Evolutionary conservation across 2,888 invertebrate genomes (phyloP).

Genomic region (Nudaria mundana): DNA sequence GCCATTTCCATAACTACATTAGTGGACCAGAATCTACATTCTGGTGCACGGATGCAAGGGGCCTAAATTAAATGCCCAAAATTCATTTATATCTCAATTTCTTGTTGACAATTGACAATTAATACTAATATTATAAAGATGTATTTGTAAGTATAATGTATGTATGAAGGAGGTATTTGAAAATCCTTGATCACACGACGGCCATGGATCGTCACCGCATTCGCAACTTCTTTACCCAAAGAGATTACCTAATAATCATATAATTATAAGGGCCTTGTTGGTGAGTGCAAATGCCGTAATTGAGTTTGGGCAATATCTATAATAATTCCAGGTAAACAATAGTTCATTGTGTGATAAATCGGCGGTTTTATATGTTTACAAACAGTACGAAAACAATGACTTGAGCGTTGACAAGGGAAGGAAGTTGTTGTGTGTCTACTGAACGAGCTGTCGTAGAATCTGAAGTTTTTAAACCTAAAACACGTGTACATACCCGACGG

Average conservation of each 20-base stretch:
- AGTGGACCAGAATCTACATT: no score
- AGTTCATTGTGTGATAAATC: slow-evolving; percentile 63
- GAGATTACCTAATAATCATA: neutral
- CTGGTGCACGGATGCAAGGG: no score
- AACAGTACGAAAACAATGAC: slow-evolving; percentile 55
- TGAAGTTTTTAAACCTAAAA: neutral
- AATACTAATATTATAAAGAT: no score
- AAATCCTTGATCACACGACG: no score
- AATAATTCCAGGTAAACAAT: slow-evolving; percentile 53
- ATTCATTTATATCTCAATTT: no score
- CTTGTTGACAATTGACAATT: no score
- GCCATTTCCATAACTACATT: no score
- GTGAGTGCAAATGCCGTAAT: slow-evolving; percentile 13
- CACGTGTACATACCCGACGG: no score
- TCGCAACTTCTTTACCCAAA: neutral
- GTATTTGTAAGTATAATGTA: no score
- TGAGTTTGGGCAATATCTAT: slow-evolving; percentile 36
- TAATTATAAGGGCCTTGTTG: slow-evolving; percentile 6
- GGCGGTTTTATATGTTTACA: slow-evolving; percentile 56
- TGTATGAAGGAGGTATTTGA: no score
- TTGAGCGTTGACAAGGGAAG: slow-evolving; percentile 39
- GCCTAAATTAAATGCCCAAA: no score
- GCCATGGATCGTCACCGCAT: no score
- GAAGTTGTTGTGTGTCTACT: slow-evolving; percentile 48
- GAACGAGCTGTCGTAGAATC: slow-evolving; percentile 25